phyloP scores from a whole-genome alignment of 2,888 invertebrate species.

The Ormyrus pomaceus region DNA sequence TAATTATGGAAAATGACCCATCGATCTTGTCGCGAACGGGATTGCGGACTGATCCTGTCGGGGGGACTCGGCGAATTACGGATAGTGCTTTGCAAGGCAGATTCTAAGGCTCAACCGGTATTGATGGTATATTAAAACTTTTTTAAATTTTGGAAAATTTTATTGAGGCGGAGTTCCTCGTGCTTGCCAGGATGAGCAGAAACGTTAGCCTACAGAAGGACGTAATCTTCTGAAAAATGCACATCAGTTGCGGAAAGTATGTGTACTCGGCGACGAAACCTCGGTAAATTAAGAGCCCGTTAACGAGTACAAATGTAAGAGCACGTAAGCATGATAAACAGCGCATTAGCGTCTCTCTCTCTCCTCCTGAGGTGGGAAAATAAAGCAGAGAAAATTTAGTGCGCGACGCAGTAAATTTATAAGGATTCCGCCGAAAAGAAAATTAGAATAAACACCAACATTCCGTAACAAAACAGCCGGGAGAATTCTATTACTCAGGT shows the following conservation, averaged over 20 bases:
- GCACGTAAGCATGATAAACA: conserved; percentile 38
- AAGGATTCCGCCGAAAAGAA: no score
- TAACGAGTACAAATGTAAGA: conserved; percentile 19
- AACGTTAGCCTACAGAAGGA: neutral
- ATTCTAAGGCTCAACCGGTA: no score
- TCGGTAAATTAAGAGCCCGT: conserved; percentile 9
- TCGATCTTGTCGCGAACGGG: conserved; percentile 63
- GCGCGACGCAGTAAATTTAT: neutral
- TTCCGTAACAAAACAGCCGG: no score
- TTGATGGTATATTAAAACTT: no score
- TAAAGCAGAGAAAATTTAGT: conserved; percentile 9
- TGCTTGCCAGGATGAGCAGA: neutral
- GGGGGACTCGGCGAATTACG: neutral
- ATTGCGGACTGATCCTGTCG: conserved; percentile 27
- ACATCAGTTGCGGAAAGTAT: neutral
- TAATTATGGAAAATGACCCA: conserved; percentile 66
- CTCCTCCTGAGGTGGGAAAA: neutral
- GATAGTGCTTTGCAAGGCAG: neutral
- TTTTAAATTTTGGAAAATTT: no score
- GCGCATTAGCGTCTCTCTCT: conserved; percentile 30
- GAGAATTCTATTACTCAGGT: no score
- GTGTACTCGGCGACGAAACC: neutral
- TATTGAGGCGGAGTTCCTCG: no score
- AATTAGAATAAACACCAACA: no score
- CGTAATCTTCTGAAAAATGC: neutral